These are phyloP conservation scores for Scomber scombrus DNA, from an alignment of 2,113 vertebrate species.

Conservation along the genomic window DNA sequence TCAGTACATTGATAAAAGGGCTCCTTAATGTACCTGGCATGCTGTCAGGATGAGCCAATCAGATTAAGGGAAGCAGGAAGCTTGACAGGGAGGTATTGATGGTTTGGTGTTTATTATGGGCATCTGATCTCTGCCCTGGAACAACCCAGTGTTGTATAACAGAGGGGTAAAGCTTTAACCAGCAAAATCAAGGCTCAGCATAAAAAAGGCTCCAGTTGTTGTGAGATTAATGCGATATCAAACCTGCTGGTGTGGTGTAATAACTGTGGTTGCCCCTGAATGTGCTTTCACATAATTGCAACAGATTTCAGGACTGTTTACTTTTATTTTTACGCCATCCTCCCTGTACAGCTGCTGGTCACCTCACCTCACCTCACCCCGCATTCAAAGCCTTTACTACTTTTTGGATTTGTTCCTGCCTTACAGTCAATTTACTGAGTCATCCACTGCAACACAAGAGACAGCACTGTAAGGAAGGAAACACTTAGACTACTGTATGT, in stretches of 20 bases:
- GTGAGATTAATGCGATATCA: not conserved
- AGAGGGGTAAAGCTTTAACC: constrained; percentile 2
- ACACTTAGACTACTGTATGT: constrained; percentile 13
- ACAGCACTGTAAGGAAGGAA: constrained; percentile 21
- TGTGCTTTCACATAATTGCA: not conserved
- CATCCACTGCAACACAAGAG: constrained; percentile 30
- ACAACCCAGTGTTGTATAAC: constrained; percentile 22
- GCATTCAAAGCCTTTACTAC: not conserved
- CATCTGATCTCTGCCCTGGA: constrained; percentile 36
- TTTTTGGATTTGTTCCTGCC: not conserved
- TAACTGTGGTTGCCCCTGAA: not conserved
- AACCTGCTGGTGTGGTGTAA: not conserved
- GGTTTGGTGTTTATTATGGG: constrained; percentile 48
- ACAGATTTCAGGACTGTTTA: no score
- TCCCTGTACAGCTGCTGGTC: not conserved
- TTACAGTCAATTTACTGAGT: constrained; percentile 39
- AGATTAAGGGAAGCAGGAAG: constrained; percentile 61
- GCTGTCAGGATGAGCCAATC: constrained; percentile 48
- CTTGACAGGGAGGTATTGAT: constrained; percentile 6
- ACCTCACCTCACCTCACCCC: no score
- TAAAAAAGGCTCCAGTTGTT: not conserved
- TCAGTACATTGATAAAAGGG: not conserved
- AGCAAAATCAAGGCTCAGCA: not conserved
- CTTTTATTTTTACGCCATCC: no score
- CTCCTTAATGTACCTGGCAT: constrained; percentile 17